Conservation (phyloP, 1,140 invertebrate species). For the Hestina assimilis region DNA sequence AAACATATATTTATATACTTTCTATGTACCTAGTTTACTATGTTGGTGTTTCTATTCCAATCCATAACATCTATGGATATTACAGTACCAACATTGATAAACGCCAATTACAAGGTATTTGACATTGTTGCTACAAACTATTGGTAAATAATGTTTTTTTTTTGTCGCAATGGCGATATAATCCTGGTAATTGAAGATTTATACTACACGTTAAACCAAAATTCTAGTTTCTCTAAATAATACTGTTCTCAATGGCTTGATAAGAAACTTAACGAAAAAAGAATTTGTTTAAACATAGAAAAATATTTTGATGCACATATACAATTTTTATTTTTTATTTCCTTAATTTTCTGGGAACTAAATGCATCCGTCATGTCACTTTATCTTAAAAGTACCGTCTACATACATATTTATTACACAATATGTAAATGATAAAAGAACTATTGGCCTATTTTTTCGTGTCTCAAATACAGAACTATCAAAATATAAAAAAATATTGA, state of each 20-base stretch:
- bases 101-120: constrained; percentile 29
- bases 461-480: constrained; percentile 79
- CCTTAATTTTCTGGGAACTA: constrained; percentile 59
- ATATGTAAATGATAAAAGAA: constrained; percentile 70
- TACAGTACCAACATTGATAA: constrained; percentile 51
- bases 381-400: constrained; percentile 66
- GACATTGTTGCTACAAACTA: constrained; percentile 57
- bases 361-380: constrained; percentile 69
- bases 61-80: constrained; percentile 65
- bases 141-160: constrained; percentile 64
- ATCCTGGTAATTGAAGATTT: constrained; percentile 66
- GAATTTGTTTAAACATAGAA: constrained; percentile 50
- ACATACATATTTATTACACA: constrained; percentile 61
- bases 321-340: constrained; percentile 37
- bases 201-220: constrained; percentile 67
- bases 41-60: constrained; percentile 75
- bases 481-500: constrained; percentile 80
- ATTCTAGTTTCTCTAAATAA: constrained; percentile 76
- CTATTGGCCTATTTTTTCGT: constrained; percentile 74
- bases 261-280: constrained; percentile 70
- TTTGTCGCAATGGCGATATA: constrained; percentile 50
- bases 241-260: constrained; percentile 78
- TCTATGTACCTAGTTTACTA: constrained; percentile 70
- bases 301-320: constrained; percentile 53
- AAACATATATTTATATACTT: constrained; percentile 59